Conservation (phyloP, 2,113 vertebrate genomes). For the Heliornis fulica region DNA sequence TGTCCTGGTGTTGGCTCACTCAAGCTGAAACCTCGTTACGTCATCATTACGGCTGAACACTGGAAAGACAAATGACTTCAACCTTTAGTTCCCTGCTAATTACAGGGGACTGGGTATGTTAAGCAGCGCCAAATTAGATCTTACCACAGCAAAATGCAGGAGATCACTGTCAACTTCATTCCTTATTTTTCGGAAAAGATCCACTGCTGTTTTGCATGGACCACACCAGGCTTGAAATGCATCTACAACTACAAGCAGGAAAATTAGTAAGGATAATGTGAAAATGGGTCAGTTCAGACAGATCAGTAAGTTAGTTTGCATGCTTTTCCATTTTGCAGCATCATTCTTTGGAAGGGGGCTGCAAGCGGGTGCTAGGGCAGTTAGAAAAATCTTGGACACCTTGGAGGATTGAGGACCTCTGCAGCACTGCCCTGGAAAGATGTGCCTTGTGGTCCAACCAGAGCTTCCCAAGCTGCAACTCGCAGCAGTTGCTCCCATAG, state of each 20-base stretch:
- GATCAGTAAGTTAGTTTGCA: background rate
- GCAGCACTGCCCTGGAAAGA: background rate
- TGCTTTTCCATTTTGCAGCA: background rate
- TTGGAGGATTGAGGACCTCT: background rate
- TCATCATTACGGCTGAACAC: background rate
- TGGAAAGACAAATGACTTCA: background rate
- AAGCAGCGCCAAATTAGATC: background rate
- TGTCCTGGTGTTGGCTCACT: too few relatives aligned
- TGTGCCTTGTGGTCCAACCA: background rate
- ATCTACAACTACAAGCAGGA: conserved; percentile 82
- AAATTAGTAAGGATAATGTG: background rate
- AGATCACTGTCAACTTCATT: conserved; percentile 83
- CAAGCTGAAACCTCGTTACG: background rate
- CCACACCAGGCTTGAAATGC: conserved; percentile 93
- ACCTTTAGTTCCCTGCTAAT: background rate
- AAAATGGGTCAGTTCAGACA: background rate
- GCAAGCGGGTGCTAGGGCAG: background rate
- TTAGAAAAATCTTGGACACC: background rate
- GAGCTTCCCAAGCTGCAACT: background rate
- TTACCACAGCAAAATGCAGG: conserved; percentile 91
- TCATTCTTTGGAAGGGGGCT: background rate
- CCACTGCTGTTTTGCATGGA: conserved; percentile 87
- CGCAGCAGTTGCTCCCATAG: background rate
- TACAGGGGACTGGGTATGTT: background rate
- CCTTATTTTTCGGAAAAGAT: conserved; percentile 90